These are phyloP conservation scores for Enteromius afrohamiltoni DNA, from an alignment of 2,797 vertebrate species.

Conservation along the genomic window DNA sequence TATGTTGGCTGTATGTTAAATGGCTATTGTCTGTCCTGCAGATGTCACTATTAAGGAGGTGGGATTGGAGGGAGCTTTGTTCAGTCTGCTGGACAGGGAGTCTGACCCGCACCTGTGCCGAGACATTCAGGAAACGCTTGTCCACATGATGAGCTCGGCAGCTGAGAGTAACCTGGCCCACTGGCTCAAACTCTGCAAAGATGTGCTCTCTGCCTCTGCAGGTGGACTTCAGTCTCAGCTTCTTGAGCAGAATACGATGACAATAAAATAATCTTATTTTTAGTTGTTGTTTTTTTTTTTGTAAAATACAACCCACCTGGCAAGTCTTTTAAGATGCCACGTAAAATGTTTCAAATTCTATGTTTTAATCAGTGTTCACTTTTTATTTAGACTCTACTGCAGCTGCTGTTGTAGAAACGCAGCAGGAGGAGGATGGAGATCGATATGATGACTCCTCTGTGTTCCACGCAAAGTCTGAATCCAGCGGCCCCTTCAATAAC, in stretches of 20 bases:
- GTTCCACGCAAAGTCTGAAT: constrained; percentile 77
- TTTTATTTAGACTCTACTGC: constrained; percentile 76
- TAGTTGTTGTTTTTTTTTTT: background rate
- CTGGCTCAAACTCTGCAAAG: constrained; percentile 94
- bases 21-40: constrained; percentile 62
- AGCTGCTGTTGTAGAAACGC: constrained; percentile 75
- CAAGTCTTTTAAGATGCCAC: background rate
- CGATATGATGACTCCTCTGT: constrained; percentile 82
- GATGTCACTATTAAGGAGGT: constrained; percentile 89
- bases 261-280: background rate
- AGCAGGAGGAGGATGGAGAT: constrained; percentile 84
- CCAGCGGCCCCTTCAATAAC: constrained; percentile 79
- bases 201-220: constrained; percentile 88
- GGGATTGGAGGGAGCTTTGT: constrained; percentile 90
- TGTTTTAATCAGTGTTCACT: background rate
- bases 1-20: background rate
- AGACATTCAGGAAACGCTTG: constrained; percentile 89
- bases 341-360: background rate
- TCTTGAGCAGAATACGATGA: constrained; percentile 59
- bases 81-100: constrained; percentile 88
- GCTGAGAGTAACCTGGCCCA: constrained; percentile 85
- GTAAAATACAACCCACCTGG: background rate
- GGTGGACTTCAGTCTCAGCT: constrained; percentile 69
- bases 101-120: constrained; percentile 80
- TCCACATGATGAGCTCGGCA: constrained; percentile 87